Percentiles rank a stretch among this genome's conserved stretches.
Conservation (phyloP, 2,113 vertebrate species). For the Machaerirhynchus nigripectus region DNA sequence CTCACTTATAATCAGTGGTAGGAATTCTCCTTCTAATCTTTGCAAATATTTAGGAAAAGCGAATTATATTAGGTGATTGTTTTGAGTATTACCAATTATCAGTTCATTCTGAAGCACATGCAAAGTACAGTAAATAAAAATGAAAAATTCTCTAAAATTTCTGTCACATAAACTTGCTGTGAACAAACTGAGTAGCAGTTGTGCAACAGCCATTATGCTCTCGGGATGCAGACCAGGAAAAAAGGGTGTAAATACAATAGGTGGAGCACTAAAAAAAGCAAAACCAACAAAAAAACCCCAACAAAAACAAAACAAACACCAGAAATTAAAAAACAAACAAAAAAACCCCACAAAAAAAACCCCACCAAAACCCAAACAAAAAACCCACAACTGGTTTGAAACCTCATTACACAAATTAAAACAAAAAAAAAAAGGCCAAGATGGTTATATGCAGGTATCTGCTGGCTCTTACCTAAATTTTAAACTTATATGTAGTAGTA, state of each 20-base stretch:
- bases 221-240: not conserved
- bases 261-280: not conserved
- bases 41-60: not conserved
- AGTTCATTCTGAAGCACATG: not conserved
- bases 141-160: not conserved
- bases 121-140: not conserved
- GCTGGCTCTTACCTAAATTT: not conserved
- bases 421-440: not conserved
- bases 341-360: no score
- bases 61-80: not conserved
- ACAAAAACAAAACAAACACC: not conserved
- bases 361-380: not conserved
- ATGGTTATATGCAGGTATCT: not conserved
- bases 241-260: not conserved
- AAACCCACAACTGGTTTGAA: not conserved
- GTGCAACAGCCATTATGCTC: not conserved
- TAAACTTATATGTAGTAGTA: not conserved
- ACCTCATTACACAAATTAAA: not conserved
- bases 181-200: not conserved
- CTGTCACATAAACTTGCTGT: not conserved
- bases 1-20: not conserved
- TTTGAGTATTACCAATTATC: not conserved
- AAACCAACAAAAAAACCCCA: not conserved
- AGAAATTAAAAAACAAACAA: not conserved
- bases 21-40: not conserved